These are phyloP conservation scores for Drosophila chauvacae DNA, from an alignment of 1,140 invertebrate genomes.

Conservation along the genomic window DNA sequence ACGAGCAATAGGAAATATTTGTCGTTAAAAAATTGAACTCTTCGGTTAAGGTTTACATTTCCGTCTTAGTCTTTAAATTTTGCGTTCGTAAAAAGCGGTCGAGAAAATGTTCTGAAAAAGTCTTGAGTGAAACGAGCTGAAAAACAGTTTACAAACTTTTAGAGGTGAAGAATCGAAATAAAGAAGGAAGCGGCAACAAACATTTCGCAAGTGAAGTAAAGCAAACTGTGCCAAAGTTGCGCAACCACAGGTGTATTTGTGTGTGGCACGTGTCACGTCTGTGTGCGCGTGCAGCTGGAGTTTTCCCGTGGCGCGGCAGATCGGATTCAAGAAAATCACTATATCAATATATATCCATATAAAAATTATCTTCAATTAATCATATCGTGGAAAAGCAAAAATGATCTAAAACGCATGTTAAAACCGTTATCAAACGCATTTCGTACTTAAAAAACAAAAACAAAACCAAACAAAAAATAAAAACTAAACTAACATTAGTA, in stretches of 20 bases:
- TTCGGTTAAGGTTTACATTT: conserved; percentile 71
- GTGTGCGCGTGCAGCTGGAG: conserved; percentile 27
- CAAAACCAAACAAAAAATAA: conserved; percentile 3
- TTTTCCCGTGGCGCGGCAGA: conserved; percentile 11
- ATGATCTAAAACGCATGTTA: conserved; percentile 52
- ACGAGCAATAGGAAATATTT: conserved; percentile 39
- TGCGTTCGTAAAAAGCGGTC: conserved; percentile 70
- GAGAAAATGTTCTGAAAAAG: conserved; percentile 72
- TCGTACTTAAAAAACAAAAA: conserved; percentile 58
- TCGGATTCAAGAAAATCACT: conserved; percentile 45
- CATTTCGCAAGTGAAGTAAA: conserved; percentile 37
- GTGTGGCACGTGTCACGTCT: conserved; percentile 26
- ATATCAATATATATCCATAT: conserved; percentile 61
- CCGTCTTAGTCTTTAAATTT: conserved; percentile 68
- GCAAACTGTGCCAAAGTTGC: conserved; percentile 51
- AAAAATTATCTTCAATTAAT: conserved; percentile 69
- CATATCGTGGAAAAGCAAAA: conserved; percentile 71
- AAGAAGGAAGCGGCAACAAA: conserved; percentile 18
- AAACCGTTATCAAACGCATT: conserved; percentile 61
- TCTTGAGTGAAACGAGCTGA: conserved; percentile 46
- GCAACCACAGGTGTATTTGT: conserved; percentile 38
- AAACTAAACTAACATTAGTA: conserved; percentile 74
- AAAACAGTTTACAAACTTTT: conserved; percentile 69
- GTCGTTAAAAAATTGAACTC: conserved; percentile 65
- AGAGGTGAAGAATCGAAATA: conserved; percentile 53